These are phyloP conservation scores for Micronycteris hirsuta DNA, from an alignment of 2,113 vertebrate species.

Conservation along the genomic window DNA sequence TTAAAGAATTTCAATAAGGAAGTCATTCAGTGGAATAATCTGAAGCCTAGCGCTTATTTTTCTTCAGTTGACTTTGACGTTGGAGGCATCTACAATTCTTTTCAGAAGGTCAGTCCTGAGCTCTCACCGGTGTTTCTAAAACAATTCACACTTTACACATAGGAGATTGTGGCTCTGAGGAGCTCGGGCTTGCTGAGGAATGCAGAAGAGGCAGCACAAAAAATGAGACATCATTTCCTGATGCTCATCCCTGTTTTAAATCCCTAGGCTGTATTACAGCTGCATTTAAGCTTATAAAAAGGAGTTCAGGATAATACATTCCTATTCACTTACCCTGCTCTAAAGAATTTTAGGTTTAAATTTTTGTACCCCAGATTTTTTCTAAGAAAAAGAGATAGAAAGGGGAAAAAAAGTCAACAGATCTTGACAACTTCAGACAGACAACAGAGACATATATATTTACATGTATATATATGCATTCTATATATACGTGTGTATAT, in stretches of 20 bases:
- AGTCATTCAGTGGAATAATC: not conserved
- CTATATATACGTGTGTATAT: not conserved
- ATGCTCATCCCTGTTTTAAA: not conserved
- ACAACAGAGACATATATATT: not conserved
- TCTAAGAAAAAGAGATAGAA: slow-evolving; percentile 51
- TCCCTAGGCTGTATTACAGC: not conserved
- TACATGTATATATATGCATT: not conserved
- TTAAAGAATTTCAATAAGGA: not conserved
- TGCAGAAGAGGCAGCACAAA: not conserved
- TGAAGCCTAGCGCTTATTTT: not conserved
- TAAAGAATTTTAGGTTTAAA: not conserved
- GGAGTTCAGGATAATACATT: not conserved
- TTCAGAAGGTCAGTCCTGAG: not conserved
- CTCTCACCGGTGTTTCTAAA: not conserved
- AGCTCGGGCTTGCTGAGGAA: not conserved
- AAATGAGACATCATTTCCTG: not conserved
- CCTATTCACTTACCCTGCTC: accelerated
- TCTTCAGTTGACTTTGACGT: not conserved
- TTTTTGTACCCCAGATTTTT: slow-evolving; percentile 3
- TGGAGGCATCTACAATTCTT: not conserved
- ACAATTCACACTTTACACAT: not conserved
- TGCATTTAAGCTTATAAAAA: not conserved
- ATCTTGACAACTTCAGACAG: slow-evolving; percentile 25
- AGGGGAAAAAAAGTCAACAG: slow-evolving; percentile 46
- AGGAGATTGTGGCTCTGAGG: not conserved